Conservation (phyloP, 2,888 invertebrate genomes). For the Apoda limacodes region DNA sequence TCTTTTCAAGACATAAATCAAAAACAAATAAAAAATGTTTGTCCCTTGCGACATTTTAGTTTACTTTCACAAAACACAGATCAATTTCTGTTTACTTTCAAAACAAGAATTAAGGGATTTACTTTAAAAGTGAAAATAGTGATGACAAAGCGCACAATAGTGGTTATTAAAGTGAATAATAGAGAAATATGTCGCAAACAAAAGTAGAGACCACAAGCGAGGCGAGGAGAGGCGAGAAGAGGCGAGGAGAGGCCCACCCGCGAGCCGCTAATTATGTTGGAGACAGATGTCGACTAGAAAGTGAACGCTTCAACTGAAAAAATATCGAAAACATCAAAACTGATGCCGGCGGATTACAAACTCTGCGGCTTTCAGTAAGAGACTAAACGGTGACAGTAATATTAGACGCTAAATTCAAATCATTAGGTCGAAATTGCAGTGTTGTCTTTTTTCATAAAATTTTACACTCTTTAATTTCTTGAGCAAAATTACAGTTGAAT, state of each 20-base stretch:
- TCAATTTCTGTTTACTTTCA: conserved; percentile 51
- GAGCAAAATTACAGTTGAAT: no score
- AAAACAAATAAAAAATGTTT: no score
- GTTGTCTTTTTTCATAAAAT: no score
- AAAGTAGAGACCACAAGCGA: conserved; percentile 28
- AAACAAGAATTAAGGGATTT: conserved; percentile 36
- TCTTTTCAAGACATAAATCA: no score
- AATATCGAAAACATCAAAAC: conserved; percentile 56
- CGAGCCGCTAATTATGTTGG: conserved; percentile 43
- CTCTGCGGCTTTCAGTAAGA: no score
- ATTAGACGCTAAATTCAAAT: no score
- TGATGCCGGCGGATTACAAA: conserved; percentile 65
- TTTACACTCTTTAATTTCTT: no score
- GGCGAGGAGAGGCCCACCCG: conserved; percentile 57
- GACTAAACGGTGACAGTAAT: no score
- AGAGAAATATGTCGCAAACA: conserved; percentile 33
- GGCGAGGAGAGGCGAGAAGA: no score
- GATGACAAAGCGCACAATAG: conserved; percentile 46
- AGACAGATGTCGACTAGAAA: conserved; percentile 58
- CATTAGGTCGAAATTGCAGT: no score
- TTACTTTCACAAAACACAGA: no score
- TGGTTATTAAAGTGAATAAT: conserved; percentile 43
- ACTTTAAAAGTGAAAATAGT: conserved; percentile 58
- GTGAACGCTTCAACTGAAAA: conserved; percentile 47
- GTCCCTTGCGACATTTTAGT: no score